Evolutionary conservation across 2,888 invertebrate genomes (phyloP).

Genomic region (Pocota personata): DNA sequence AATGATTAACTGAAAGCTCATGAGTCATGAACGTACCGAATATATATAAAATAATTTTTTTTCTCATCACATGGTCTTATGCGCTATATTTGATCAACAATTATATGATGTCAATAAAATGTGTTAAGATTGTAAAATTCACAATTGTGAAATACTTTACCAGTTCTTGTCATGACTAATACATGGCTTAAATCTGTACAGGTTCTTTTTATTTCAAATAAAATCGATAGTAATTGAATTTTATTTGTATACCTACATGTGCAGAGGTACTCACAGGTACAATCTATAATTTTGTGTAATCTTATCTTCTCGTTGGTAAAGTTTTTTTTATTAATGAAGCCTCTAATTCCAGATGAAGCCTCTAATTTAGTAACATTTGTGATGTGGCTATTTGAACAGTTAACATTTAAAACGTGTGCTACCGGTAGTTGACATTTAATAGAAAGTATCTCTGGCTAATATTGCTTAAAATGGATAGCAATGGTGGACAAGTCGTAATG

Average conservation of each 20-base stretch:
- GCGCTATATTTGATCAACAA: neutral
- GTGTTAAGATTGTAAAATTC: neutral
- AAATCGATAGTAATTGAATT: conserved; percentile 1
- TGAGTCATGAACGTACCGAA: neutral
- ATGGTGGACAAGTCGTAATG: neutral
- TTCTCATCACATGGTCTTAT: neutral
- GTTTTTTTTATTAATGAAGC: neutral
- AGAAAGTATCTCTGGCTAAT: neutral
- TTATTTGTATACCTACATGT: neutral
- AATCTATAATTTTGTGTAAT: neutral
- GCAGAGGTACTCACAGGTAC: too few relatives aligned
- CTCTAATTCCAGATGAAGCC: neutral
- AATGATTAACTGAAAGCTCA: neutral
- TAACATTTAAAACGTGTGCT: neutral
- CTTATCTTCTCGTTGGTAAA: neutral
- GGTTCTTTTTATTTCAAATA: neutral
- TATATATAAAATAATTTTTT: neutral
- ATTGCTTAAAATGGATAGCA: neutral
- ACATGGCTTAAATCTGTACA: neutral
- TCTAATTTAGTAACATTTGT: conserved; percentile 8
- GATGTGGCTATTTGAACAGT: neutral
- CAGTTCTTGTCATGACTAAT: neutral
- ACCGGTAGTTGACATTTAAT: neutral
- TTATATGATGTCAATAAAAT: neutral
- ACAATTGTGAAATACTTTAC: neutral